Conservation (phyloP, 2,113 vertebrate genomes). For the Ptilorrhoa leucosticta region DNA sequence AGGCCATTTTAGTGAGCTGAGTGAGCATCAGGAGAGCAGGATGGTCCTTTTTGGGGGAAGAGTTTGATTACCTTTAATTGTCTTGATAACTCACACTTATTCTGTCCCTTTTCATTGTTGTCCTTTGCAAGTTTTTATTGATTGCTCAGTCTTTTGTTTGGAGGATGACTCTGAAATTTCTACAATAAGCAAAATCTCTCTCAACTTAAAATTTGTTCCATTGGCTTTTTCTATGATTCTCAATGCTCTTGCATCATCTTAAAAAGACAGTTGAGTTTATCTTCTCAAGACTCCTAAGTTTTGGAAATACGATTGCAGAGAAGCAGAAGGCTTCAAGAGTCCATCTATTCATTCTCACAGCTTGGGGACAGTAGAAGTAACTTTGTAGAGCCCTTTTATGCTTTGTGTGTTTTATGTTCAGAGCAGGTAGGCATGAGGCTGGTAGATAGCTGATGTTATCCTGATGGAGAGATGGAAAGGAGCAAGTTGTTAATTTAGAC, state of each 20-base stretch:
- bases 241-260: not conserved
- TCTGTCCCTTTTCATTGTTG: not conserved
- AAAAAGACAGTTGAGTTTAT: not conserved
- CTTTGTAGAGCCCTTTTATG: not conserved
- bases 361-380: not conserved
- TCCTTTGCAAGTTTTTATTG: not conserved
- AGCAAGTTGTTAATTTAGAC: not conserved
- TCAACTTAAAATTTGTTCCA: not conserved
- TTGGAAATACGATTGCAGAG: not conserved
- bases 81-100: fast-evolving
- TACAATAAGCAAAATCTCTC: not conserved
- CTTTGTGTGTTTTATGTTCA: not conserved
- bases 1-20: not conserved
- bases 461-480: not conserved
- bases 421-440: not conserved
- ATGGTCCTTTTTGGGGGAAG: not conserved
- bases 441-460: not conserved
- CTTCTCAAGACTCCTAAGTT: not conserved
- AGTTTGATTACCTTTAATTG: not conserved
- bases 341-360: not conserved
- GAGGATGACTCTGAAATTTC: not conserved
- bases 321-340: not conserved
- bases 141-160: not conserved
- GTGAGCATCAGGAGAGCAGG: not conserved
- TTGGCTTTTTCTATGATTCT: not conserved